Evolutionary conservation across 2,888 invertebrate genomes (phyloP), one percentile per base, ranked within the genome.

Genomic region (Portevinia maculata): DNA sequence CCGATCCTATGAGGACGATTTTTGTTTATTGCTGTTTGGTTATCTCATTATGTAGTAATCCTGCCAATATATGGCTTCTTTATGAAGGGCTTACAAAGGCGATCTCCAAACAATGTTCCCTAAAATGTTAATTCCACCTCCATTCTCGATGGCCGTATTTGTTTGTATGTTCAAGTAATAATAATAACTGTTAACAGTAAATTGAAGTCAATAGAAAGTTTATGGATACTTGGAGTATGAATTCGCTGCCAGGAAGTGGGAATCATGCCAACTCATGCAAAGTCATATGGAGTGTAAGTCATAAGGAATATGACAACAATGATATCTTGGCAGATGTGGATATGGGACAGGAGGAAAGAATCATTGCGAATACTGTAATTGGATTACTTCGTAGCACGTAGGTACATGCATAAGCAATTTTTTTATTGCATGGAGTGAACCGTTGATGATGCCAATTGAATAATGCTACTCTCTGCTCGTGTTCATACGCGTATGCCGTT

Each of bases 111-210:
- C 75, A 64, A 81, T 81, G 69, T 2, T 32, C 57, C 69, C 75
- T 81, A 81, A 75, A 81, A 81, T 81, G 75, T 69, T 81, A 81
- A 81, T 81, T 75, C 50, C 55, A 48, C 28, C 62, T 67, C 73
- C 50, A 17, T 5, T 24, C 46, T 39, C 11, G 11, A 2, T 44
- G 15, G 11, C 21, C 9, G 15, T 15, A 7, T 28, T 9, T 21
- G 4, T 57, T 24, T 39, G 17, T 24, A 17, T 24, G 39, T 57
- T 39, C 28, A 37, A 28, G 48, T 41, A 75, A 75, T 81, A 79
- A 75, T 64, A 75, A 81, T 81, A 81, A 81, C 79, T 75, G 79
- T 81, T 69, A 81, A 70, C 79, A 81, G 75, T 69, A 70, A 81
- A 81, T 75, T 75, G 75, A 70, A 62, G 64, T 57, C 79, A 81